Conservation (phyloP, 2,888 invertebrate genomes). For the Pedicia rivosa region DNA sequence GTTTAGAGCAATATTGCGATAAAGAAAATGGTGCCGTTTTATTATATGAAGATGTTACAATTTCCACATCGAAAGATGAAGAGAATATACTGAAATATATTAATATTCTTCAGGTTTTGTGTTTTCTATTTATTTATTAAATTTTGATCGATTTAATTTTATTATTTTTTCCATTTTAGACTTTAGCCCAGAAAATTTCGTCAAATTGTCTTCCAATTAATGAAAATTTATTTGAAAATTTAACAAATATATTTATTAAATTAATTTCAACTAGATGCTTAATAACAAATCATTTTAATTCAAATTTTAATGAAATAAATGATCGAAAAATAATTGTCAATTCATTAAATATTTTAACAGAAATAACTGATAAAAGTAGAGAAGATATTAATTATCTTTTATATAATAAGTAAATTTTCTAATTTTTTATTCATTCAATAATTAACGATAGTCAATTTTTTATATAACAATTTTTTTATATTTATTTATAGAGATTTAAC, state of each 20-base stretch:
- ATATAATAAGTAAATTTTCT: slow-evolving; percentile 31
- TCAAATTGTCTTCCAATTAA: slow-evolving; percentile 3
- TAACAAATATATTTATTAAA: slow-evolving; percentile 6
- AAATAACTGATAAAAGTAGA: slow-evolving; percentile 26
- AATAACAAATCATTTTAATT: slow-evolving; percentile 22
- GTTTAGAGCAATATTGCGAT: slow-evolving; percentile 19
- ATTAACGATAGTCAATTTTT: neutral
- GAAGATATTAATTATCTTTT: slow-evolving; percentile 27
- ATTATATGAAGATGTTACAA: slow-evolving; percentile 21
- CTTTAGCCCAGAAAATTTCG: neutral
- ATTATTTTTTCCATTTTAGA: too few relatives aligned
- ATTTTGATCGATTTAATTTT: too few relatives aligned
- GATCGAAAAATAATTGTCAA: slow-evolving; percentile 22
- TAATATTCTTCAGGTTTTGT: slow-evolving; percentile 19
- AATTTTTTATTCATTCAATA: neutral
- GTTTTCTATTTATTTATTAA: neutral
- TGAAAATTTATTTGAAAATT: slow-evolving; percentile 11
- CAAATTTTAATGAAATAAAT: slow-evolving; percentile 18
- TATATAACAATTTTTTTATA: slow-evolving; percentile 1
- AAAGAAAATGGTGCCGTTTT: slow-evolving; percentile 22
- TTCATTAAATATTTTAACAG: slow-evolving; percentile 22
- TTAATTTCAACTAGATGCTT: slow-evolving; percentile 17
- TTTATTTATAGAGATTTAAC: slow-evolving; percentile 17
- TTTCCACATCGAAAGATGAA: slow-evolving; percentile 16
- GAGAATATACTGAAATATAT: slow-evolving; percentile 18